These are phyloP conservation scores for Drosophila paranaensis DNA, from an alignment of 2,888 invertebrate species.

Conservation along the genomic window DNA sequence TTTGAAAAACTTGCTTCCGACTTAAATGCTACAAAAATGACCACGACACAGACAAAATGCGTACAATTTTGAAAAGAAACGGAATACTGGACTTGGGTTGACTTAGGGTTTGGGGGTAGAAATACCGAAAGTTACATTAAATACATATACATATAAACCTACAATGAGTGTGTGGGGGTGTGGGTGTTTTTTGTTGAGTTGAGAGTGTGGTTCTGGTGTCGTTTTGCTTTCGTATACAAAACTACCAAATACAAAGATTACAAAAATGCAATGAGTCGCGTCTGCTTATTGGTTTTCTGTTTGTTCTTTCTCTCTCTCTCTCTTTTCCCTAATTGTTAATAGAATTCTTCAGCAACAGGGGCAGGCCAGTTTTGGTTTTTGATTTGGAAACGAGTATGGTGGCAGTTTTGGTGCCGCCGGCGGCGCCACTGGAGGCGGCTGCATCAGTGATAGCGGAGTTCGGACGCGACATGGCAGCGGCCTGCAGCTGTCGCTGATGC, in stretches of 20 bases:
- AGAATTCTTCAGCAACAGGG: slow-evolving; percentile 84
- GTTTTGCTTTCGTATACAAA: slow-evolving; percentile 57
- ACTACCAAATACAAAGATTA: slow-evolving; percentile 75
- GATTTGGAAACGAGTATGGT: slow-evolving; percentile 85
- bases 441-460: slow-evolving; percentile 34
- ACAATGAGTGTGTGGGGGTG: slow-evolving; percentile 27
- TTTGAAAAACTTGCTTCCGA: slow-evolving; percentile 36
- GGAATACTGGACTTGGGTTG: slow-evolving; percentile 50
- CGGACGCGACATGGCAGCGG: slow-evolving; percentile 39
- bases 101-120: slow-evolving; percentile 13
- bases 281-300: slow-evolving; percentile 24
- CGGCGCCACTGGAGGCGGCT: slow-evolving; percentile 36
- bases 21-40: slow-evolving; percentile 53
- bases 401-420: slow-evolving; percentile 82
- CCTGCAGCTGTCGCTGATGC: slow-evolving; percentile 70
- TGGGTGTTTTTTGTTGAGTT: slow-evolving; percentile 3
- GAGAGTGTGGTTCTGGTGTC: slow-evolving; percentile 8
- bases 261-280: slow-evolving; percentile 56
- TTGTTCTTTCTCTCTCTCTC: background rate
- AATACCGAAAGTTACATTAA: slow-evolving; percentile 41
- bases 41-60: slow-evolving; percentile 45
- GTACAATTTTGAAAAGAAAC: slow-evolving; percentile 36
- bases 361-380: slow-evolving; percentile 85
- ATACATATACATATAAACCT: slow-evolving; percentile 53
- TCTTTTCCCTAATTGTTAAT: slow-evolving; percentile 81